Evolutionary conservation across 2,797 vertebrate genomes (phyloP).

Genomic region (Cyclura pinguis): DNA sequence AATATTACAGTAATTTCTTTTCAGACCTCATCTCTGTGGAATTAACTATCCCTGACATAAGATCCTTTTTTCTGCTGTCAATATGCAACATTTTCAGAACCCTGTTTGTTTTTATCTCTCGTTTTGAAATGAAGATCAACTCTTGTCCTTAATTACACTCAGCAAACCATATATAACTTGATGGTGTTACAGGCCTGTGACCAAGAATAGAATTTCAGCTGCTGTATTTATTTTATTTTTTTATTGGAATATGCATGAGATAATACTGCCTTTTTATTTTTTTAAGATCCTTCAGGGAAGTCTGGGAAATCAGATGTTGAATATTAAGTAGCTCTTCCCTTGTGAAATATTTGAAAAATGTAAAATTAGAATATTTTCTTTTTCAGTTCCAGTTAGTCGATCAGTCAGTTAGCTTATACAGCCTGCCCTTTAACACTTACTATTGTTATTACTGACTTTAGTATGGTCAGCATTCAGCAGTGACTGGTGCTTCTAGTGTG

Average conservation of each 20-base stretch:
- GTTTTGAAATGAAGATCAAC: slow-evolving; percentile 69
- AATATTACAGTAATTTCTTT: slow-evolving; percentile 68
- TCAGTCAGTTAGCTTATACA: slow-evolving; percentile 62
- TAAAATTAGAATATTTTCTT: slow-evolving; percentile 74
- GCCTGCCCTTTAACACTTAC: slow-evolving; percentile 38
- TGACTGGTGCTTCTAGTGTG: neutral
- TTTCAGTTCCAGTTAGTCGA: slow-evolving; percentile 66
- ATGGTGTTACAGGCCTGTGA: slow-evolving; percentile 73
- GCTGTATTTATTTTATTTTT: slow-evolving; percentile 76
- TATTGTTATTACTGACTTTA: neutral
- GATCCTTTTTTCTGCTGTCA: slow-evolving; percentile 58
- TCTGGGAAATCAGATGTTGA: slow-evolving; percentile 76
- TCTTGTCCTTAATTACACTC: slow-evolving; percentile 69
- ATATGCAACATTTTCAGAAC: slow-evolving; percentile 59
- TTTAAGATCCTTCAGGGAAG: slow-evolving; percentile 71
- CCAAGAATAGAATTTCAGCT: slow-evolving; percentile 72
- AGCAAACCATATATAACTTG: slow-evolving; percentile 63
- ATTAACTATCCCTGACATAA: slow-evolving; percentile 67
- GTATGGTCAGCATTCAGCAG: neutral
- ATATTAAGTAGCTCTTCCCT: slow-evolving; percentile 73
- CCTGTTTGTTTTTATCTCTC: slow-evolving; percentile 61
- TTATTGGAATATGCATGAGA: slow-evolving; percentile 77
- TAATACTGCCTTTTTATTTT: slow-evolving; percentile 71
- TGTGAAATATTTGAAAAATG: slow-evolving; percentile 81
- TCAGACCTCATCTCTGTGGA: slow-evolving; percentile 64